Conservation (phyloP, 2,797 vertebrate species). For the Vireo griseus region DNA sequence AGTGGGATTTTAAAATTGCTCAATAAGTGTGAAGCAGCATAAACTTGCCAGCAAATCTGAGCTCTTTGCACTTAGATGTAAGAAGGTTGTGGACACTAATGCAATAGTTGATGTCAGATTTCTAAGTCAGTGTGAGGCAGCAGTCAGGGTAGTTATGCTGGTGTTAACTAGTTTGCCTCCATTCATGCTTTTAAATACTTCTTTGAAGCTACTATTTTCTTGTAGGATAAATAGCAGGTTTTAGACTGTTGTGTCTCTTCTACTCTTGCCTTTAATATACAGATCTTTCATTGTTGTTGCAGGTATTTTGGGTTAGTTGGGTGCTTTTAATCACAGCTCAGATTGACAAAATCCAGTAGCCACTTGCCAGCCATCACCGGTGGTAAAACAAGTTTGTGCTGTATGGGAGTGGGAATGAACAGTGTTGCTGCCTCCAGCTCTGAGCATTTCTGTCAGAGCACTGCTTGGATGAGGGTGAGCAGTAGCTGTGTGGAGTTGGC, state of each 20-base stretch:
- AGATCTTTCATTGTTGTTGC: not conserved
- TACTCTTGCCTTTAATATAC: not conserved
- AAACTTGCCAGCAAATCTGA: not conserved
- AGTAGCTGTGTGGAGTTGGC: not conserved
- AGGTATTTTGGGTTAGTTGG: not conserved
- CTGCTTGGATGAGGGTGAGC: not conserved
- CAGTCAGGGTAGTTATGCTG: not conserved
- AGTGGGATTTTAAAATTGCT: not conserved
- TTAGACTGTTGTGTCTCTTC: not conserved
- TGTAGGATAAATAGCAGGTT: not conserved
- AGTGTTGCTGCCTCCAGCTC: not conserved
- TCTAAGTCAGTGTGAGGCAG: not conserved
- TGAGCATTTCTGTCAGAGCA: not conserved
- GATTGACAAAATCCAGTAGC: not conserved
- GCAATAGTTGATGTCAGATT: not conserved
- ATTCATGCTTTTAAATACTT: not conserved
- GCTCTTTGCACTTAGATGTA: not conserved
- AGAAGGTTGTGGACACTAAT: not conserved
- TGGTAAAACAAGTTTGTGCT: not conserved
- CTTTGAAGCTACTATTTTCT: not conserved
- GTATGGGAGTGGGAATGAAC: not conserved
- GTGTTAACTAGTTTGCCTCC: not conserved
- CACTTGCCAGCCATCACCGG: not conserved
- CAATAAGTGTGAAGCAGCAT: not conserved
- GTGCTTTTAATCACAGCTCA: not conserved